These are phyloP conservation scores for Pollenia amentaria DNA, from an alignment of 2,888 invertebrate species.

Conservation along the genomic window DNA sequence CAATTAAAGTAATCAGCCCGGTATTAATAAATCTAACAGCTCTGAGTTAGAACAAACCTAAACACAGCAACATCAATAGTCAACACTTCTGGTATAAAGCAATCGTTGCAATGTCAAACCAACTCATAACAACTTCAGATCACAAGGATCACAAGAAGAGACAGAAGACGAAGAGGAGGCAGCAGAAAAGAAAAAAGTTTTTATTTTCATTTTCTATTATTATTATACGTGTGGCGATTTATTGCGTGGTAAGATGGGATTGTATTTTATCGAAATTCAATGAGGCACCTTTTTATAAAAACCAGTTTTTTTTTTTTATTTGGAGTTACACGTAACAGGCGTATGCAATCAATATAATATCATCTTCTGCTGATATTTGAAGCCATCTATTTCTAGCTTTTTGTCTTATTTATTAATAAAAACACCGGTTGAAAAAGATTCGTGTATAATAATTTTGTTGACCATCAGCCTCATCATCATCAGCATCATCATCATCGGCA, in stretches of 20 bases:
- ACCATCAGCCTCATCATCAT: slow-evolving; percentile 3
- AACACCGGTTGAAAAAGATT: slow-evolving; percentile 44
- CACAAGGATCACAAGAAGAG: background rate
- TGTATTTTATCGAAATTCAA: slow-evolving; percentile 58
- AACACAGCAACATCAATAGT: slow-evolving; percentile 18
- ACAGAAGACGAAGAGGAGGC: no score
- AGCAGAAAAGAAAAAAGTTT: background rate
- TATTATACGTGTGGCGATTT: slow-evolving; percentile 67
- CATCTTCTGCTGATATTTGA: slow-evolving; percentile 15
- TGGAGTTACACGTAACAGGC: slow-evolving; percentile 21
- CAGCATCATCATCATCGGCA: no score
- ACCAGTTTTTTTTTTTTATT: slow-evolving; percentile 52
- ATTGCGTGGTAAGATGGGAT: slow-evolving; percentile 70
- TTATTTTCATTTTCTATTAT: slow-evolving; percentile 18
- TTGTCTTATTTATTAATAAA: slow-evolving; percentile 15
- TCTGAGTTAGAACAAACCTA: slow-evolving; percentile 26
- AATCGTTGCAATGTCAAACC: slow-evolving; percentile 34
- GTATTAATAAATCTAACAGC: slow-evolving; percentile 38
- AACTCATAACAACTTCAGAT: slow-evolving; percentile 40
- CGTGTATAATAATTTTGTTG: slow-evolving; percentile 60
- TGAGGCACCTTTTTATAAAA: slow-evolving; percentile 48
- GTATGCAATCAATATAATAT: slow-evolving; percentile 16
- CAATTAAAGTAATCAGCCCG: slow-evolving; percentile 53
- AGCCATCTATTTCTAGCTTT: background rate
- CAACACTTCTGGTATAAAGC: slow-evolving; percentile 41